Evolutionary conservation across 2,797 vertebrate genomes (phyloP).

Genomic region (Mus spretus): DNA sequence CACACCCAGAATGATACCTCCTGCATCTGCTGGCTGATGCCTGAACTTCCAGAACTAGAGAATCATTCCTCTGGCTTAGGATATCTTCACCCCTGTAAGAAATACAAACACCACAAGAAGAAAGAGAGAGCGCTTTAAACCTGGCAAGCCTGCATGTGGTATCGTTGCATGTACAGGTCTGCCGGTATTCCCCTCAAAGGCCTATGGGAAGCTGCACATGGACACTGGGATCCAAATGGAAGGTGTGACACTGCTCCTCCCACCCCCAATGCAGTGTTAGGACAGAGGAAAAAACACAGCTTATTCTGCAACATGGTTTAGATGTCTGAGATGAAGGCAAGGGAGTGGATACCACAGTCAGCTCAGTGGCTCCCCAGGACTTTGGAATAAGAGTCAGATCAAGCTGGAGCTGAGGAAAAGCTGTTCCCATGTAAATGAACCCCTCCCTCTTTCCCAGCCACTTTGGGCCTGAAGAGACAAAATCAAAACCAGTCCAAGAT

Average conservation of each 20-base stretch:
- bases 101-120: constrained; percentile 80
- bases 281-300: neutral
- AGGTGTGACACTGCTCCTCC: neutral
- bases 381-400: neutral
- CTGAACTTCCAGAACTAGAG: constrained; percentile 84
- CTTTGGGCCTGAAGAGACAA: neutral
- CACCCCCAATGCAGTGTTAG: neutral
- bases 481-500: neutral
- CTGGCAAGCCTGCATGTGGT: neutral
- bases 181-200: neutral
- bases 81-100: constrained; percentile 85
- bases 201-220: neutral
- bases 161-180: neutral
- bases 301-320: neutral
- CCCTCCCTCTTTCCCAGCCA: neutral
- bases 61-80: constrained; percentile 84
- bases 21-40: constrained; percentile 83
- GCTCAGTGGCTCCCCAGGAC: neutral
- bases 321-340: neutral
- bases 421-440: neutral
- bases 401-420: neutral
- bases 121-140: constrained; percentile 67
- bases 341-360: neutral
- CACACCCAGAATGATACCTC: constrained; percentile 77
- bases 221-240: neutral